Percentiles rank a stretch among this genome's conserved stretches.
phyloP scores from a whole-genome alignment of 2,888 invertebrate genomes.

The Parthenolecanium corni region DNA sequence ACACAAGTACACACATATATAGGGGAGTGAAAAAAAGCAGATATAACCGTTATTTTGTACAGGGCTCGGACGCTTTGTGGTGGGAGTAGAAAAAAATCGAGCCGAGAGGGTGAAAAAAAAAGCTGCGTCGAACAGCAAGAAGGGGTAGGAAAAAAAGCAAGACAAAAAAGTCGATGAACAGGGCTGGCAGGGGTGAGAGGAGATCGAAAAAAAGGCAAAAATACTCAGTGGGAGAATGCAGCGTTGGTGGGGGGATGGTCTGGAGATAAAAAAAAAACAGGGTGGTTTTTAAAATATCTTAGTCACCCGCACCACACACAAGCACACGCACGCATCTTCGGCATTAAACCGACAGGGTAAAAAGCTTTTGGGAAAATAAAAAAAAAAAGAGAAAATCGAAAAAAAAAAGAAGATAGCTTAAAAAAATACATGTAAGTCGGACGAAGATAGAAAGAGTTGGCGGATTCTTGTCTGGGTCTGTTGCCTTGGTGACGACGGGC shows the following conservation, averaged over 20 bases:
- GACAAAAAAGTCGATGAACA: too few species aligned
- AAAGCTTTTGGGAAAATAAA: not conserved
- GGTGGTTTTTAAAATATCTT: constrained; percentile 14
- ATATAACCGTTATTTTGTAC: not conserved
- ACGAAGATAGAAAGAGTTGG: constrained; percentile 21
- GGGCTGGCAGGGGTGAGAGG: too few species aligned
- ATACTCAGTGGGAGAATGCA: not conserved
- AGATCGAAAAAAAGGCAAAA: too few species aligned
- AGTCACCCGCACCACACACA: constrained; percentile 15
- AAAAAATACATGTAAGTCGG: constrained; percentile 22
- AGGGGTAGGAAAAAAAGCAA: not conserved
- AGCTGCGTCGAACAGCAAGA: not conserved
- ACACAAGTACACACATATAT: not conserved
- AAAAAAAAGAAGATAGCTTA: constrained; percentile 2
- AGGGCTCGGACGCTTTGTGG: not conserved
- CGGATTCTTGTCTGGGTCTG: constrained; percentile 22
- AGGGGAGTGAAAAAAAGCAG: not conserved
- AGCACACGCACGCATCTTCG: constrained; percentile 11
- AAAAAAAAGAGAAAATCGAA: not conserved
- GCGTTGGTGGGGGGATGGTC: too few species aligned
- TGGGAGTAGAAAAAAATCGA: not conserved
- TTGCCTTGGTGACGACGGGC: constrained; percentile 2
- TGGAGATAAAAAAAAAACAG: not conserved
- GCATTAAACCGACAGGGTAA: constrained; percentile 3
- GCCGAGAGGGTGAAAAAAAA: not conserved